Evolutionary conservation across 2,113 vertebrate genomes (phyloP).

Genomic region (Pseudorectes ferrugineus): DNA sequence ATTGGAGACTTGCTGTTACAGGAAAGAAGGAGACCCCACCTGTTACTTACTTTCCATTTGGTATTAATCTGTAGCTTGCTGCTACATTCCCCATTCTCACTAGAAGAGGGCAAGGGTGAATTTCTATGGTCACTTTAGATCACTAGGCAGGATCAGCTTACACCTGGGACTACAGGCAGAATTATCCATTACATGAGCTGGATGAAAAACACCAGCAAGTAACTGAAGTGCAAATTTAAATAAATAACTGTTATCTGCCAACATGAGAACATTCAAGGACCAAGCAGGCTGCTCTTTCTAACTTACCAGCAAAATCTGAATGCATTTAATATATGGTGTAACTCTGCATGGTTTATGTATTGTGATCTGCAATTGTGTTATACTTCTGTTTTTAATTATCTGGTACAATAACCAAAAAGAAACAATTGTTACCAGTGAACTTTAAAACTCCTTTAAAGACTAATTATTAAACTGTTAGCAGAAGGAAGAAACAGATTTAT

Average conservation of each 20-base stretch:
- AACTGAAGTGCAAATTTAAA: background rate
- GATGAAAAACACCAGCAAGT: background rate
- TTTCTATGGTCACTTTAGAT: background rate
- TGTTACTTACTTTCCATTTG: background rate
- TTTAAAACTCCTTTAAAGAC: conserved; percentile 26
- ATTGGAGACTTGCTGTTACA: background rate
- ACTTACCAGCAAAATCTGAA: background rate
- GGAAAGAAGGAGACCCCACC: background rate
- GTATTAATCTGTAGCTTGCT: background rate
- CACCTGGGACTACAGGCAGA: background rate
- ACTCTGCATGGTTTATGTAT: background rate
- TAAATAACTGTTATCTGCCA: background rate
- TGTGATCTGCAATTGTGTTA: background rate
- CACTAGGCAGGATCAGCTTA: background rate
- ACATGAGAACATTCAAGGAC: background rate
- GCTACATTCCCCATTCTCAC: background rate
- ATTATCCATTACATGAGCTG: background rate
- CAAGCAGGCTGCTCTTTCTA: background rate
- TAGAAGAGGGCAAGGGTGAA: background rate
- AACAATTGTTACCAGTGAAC: conserved; percentile 31
- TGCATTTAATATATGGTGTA: background rate
- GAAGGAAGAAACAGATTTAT: conserved; percentile 56
- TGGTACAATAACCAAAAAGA: conserved; percentile 2
- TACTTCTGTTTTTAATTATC: conserved; percentile 19
- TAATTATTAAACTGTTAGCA: conserved; percentile 46